Evolutionary conservation across 2,113 vertebrate genomes (phyloP).

Genomic region (Atherinomorus stipes): DNA sequence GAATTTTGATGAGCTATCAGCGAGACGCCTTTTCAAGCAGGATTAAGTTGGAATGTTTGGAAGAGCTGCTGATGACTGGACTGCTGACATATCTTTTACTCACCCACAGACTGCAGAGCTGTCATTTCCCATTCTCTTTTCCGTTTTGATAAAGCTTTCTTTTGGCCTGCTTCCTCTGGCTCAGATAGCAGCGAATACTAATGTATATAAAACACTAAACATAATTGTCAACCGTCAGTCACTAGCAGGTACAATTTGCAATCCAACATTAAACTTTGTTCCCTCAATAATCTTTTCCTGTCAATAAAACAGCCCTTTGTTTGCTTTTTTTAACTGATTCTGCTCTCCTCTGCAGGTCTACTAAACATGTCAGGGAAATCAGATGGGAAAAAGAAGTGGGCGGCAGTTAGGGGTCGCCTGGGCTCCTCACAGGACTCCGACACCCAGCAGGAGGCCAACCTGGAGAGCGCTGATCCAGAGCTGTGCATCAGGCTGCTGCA

Average conservation of each 20-base stretch:
- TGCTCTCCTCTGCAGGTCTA: slow-evolving; percentile 30
- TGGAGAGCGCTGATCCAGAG: slow-evolving; percentile 95
- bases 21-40: slow-evolving; percentile 38
- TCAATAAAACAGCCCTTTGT: neutral
- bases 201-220: neutral
- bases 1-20: slow-evolving; percentile 39
- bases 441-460: slow-evolving; percentile 90
- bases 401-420: slow-evolving; percentile 87
- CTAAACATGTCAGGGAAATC: slow-evolving; percentile 85
- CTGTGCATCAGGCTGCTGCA: slow-evolving; percentile 96
- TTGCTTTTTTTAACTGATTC: neutral
- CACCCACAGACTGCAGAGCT: slow-evolving; percentile 60
- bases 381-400: slow-evolving; percentile 92
- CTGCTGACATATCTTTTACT: slow-evolving; percentile 57
- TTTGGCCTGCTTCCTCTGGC: slow-evolving; percentile 51
- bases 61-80: slow-evolving; percentile 48
- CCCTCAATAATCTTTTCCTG: neutral
- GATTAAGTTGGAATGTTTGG: slow-evolving; percentile 74
- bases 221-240: slow-evolving; percentile 1
- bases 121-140: slow-evolving; percentile 66
- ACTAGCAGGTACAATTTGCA: slow-evolving; percentile 3
- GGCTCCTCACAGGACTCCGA: slow-evolving; percentile 90
- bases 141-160: slow-evolving; percentile 48
- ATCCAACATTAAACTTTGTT: neutral
- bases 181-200: slow-evolving; percentile 20